Evolutionary conservation across 2,113 vertebrate species (phyloP).

Genomic region (Ictidomys tridecemlineatus): DNA sequence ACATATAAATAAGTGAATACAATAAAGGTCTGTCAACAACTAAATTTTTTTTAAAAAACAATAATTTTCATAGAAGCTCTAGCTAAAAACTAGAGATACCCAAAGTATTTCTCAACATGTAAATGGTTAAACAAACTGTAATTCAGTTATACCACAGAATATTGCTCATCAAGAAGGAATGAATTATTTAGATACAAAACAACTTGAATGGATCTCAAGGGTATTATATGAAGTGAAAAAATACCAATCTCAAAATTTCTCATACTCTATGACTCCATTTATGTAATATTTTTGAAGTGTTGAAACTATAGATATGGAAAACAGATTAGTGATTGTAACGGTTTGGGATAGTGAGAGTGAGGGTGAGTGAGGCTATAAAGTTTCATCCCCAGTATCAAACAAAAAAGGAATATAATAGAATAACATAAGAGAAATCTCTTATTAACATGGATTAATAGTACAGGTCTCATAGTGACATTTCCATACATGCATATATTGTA

Average conservation of each 20-base stretch:
- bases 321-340: constrained; percentile 14
- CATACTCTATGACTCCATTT: constrained; percentile 30
- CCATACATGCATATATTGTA: no score
- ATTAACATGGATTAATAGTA: no score
- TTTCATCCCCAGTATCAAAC: no score
- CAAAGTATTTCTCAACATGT: constrained; percentile 50
- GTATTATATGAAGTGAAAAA: background rate
- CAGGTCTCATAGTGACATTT: no score
- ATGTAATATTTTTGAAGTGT: constrained; percentile 49
- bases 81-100: constrained; percentile 19
- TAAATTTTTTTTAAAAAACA: no score
- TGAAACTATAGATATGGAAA: constrained; percentile 32
- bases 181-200: constrained; percentile 13
- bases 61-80: constrained; percentile 29
- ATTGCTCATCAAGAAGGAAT: constrained; percentile 45
- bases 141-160: constrained; percentile 38
- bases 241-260: background rate
- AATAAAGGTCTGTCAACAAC: no score
- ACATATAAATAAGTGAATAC: no score
- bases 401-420: background rate
- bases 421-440: constrained; percentile 3
- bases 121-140: constrained; percentile 53
- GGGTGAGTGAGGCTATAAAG: background rate
- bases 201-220: background rate
- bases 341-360: background rate